These are phyloP conservation scores for Epinephelus awoara DNA, from an alignment of 2,797 vertebrate genomes.

Conservation along the genomic window DNA sequence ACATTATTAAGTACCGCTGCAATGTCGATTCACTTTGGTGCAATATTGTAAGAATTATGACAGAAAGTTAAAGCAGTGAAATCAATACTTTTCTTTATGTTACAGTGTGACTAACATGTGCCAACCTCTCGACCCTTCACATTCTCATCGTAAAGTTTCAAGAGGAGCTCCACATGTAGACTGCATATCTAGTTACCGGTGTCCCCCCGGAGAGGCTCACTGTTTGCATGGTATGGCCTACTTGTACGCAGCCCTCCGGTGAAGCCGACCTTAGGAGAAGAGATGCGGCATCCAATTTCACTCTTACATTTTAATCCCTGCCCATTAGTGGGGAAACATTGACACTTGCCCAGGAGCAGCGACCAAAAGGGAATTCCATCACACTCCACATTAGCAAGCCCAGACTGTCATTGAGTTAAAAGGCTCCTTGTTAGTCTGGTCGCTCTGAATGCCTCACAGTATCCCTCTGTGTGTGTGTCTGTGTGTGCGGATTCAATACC, in stretches of 20 bases:
- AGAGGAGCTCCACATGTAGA: constrained; percentile 35
- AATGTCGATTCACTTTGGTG: constrained; percentile 7
- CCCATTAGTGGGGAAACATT: constrained; percentile 56
- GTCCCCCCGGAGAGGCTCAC: constrained; percentile 34
- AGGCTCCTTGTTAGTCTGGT: constrained; percentile 50
- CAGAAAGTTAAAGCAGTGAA: background rate
- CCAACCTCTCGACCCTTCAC: constrained; percentile 32
- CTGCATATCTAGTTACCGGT: constrained; percentile 50
- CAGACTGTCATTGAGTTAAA: constrained; percentile 51
- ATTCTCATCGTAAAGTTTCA: constrained; percentile 35
- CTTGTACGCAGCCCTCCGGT: constrained; percentile 33
- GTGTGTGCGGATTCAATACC: constrained; percentile 14
- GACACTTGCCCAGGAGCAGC: constrained; percentile 36
- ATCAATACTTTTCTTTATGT: constrained; percentile 33
- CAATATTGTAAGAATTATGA: background rate
- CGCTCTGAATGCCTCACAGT: constrained; percentile 43
- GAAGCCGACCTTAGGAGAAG: constrained; percentile 36
- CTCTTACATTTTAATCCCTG: constrained; percentile 59
- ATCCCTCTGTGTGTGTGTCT: constrained; percentile 1
- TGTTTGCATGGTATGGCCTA: constrained; percentile 39
- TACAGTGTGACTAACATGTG: constrained; percentile 14
- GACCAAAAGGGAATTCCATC: constrained; percentile 34
- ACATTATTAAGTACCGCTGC: background rate
- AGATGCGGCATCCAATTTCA: constrained; percentile 53
- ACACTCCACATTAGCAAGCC: constrained; percentile 46